These are phyloP conservation scores for Amphipyra berbera DNA, from an alignment of 2,888 invertebrate genomes.

Conservation along the genomic window DNA sequence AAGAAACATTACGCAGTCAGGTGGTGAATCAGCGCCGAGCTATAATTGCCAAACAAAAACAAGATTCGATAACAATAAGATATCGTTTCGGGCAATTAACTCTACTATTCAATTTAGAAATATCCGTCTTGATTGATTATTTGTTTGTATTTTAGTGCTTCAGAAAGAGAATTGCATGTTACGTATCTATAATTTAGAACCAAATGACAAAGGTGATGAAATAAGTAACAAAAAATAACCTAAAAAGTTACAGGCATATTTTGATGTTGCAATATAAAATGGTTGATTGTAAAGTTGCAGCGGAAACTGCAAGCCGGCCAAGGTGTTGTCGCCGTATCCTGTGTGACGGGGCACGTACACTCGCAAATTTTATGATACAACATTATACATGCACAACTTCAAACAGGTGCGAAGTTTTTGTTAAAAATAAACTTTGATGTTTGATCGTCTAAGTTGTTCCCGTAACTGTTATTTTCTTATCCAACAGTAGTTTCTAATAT, in stretches of 20 bases:
- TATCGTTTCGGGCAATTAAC: constrained; percentile 43
- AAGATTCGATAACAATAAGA: constrained; percentile 49
- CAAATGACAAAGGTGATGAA: constrained; percentile 10
- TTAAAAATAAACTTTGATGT: constrained; percentile 30
- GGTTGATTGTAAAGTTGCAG: constrained; percentile 40
- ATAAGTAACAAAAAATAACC: constrained; percentile 27
- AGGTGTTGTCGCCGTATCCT: constrained; percentile 57
- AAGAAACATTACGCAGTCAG: constrained; percentile 60
- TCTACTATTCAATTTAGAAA: constrained; percentile 48
- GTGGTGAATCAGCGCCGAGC: constrained; percentile 64
- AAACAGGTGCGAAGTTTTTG: constrained; percentile 24
- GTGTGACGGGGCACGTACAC: constrained; percentile 45
- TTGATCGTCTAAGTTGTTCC: no score
- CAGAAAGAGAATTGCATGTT: constrained; percentile 2
- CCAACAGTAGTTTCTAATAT: no score
- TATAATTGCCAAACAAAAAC: constrained; percentile 52
- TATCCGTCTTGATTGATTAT: constrained; percentile 38
- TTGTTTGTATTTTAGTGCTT: constrained; percentile 21
- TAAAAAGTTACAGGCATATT: constrained; percentile 15
- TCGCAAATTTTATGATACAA: constrained; percentile 37
- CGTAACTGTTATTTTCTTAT: no score
- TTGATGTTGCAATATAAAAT: constrained; percentile 35
- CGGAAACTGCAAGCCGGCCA: constrained; percentile 56
- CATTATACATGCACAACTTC: constrained; percentile 13
- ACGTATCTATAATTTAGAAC: not conserved